These are phyloP conservation scores for Parapristionchus giblindavisi DNA, from an alignment of 2,888 invertebrate species.

Conservation along the genomic window DNA sequence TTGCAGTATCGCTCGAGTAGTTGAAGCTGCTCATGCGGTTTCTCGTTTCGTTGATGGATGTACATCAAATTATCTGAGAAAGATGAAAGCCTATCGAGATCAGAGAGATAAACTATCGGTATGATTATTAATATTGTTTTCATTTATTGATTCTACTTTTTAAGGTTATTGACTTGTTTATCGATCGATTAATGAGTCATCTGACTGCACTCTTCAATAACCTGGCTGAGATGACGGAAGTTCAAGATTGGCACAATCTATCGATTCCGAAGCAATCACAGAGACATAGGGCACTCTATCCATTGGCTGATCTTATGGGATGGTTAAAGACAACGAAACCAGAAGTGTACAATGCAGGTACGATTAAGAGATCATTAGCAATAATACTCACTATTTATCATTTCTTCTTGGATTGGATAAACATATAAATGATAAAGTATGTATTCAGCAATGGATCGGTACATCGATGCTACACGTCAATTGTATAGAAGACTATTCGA, in stretches of 20 bases:
- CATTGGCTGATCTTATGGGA: slow-evolving; percentile 70
- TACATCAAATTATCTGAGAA: slow-evolving; percentile 49
- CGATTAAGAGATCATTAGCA: not conserved
- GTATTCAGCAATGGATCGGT: slow-evolving; percentile 53
- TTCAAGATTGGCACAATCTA: slow-evolving; percentile 71
- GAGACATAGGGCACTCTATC: slow-evolving; percentile 85
- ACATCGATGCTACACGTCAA: slow-evolving; percentile 58
- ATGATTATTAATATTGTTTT: too few species aligned
- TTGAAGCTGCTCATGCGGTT: slow-evolving; percentile 63
- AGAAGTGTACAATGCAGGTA: slow-evolving; percentile 77
- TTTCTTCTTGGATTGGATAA: not conserved
- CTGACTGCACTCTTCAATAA: slow-evolving; percentile 94
- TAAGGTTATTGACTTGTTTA: slow-evolving; percentile 78
- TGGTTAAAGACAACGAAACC: slow-evolving; percentile 76
- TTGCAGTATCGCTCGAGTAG: slow-evolving; percentile 63
- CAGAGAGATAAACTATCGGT: slow-evolving; percentile 35
- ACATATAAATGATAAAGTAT: too few species aligned
- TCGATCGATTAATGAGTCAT: slow-evolving; percentile 85
- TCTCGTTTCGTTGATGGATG: slow-evolving; percentile 50
- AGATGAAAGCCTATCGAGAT: slow-evolving; percentile 55
- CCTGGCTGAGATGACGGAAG: slow-evolving; percentile 72
- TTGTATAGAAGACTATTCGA: slow-evolving; percentile 62
- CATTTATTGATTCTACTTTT: not conserved
- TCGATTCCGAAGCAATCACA: slow-evolving; percentile 81
- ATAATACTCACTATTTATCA: not conserved